A percentile compares a stretch with the other conserved stretches of the same genome.
Conservation (phyloP, 2,888 invertebrate species). For the Elegia similella region DNA sequence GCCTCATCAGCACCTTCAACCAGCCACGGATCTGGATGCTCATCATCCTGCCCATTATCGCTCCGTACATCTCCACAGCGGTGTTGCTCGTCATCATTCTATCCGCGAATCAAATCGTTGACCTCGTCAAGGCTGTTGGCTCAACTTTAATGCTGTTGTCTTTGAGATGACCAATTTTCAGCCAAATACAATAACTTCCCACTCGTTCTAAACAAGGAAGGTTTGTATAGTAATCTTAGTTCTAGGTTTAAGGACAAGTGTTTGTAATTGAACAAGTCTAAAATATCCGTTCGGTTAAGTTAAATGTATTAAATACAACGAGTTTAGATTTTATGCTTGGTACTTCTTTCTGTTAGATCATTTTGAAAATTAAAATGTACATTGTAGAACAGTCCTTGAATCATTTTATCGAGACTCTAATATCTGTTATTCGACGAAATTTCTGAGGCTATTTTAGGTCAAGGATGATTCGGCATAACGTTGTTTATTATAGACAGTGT, state of each 20-base stretch:
- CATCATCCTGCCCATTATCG: constrained; percentile 37
- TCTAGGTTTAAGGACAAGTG: constrained; percentile 26
- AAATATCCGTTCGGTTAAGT: constrained; percentile 28
- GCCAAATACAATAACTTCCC: constrained; percentile 29
- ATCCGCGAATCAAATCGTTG: constrained; percentile 29
- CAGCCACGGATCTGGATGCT: constrained; percentile 40
- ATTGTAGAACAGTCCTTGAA: no score
- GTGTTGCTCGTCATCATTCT: constrained; percentile 37
- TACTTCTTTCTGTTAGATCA: constrained; percentile 32
- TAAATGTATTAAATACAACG: constrained; percentile 54
- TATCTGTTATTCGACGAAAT: no score
- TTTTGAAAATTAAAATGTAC: constrained; percentile 23
- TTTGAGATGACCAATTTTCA: constrained; percentile 63
- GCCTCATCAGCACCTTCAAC: constrained; percentile 48
- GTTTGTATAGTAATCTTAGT: constrained; percentile 26
- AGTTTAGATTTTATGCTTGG: constrained; percentile 34
- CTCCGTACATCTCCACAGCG: constrained; percentile 39
- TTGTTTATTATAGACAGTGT: no score
- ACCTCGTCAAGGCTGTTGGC: constrained; percentile 28
- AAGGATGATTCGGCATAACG: no score
- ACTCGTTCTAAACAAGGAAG: constrained; percentile 34
- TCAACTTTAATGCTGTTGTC: constrained; percentile 24
- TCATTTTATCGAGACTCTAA: no score
- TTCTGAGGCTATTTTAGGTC: no score
- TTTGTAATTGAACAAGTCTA: constrained; percentile 32